Evolutionary conservation across 2,113 vertebrate genomes (phyloP).

Genomic region (Oncorhynchus clarkii): DNA sequence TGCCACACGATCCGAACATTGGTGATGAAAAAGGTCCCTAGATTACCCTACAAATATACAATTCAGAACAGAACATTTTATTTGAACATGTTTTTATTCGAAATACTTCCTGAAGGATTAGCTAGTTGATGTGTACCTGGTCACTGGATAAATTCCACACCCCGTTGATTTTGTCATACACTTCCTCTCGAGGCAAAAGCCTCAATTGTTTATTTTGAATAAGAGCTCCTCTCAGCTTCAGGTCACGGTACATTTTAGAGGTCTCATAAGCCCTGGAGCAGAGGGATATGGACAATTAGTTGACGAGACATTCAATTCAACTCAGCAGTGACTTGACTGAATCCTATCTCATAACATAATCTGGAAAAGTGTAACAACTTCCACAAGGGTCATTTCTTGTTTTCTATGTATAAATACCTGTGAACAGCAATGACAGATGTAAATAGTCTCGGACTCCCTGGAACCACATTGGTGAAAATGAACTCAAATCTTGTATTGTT

Average conservation of each 20-base stretch:
- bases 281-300: constrained; percentile 27
- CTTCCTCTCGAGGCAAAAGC: constrained; percentile 90
- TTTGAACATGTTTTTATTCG: not conserved
- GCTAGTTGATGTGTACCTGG: constrained; percentile 77
- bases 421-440: constrained; percentile 97
- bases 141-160: constrained; percentile 99
- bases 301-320: not conserved
- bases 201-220: constrained; percentile 96
- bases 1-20: constrained; percentile 99
- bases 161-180: constrained; percentile 95
- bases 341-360: not conserved
- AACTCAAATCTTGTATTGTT: constrained; percentile 97
- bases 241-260: constrained; percentile 98
- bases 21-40: constrained; percentile 97
- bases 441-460: constrained; percentile 94
- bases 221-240: constrained; percentile 92
- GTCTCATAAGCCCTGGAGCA: constrained; percentile 93
- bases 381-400: not conserved
- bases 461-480: constrained; percentile 97
- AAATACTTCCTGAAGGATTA: not conserved
- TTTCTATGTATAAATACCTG: constrained; percentile 76
- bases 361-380: not conserved
- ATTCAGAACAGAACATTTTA: not conserved
- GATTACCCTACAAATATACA: constrained; percentile 85
- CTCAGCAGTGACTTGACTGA: not conserved